A percentile compares a stretch with the other conserved stretches of the same genome.
phyloP scores from a whole-genome alignment of 1,140 invertebrate species.

The Zaprionus taronus region DNA sequence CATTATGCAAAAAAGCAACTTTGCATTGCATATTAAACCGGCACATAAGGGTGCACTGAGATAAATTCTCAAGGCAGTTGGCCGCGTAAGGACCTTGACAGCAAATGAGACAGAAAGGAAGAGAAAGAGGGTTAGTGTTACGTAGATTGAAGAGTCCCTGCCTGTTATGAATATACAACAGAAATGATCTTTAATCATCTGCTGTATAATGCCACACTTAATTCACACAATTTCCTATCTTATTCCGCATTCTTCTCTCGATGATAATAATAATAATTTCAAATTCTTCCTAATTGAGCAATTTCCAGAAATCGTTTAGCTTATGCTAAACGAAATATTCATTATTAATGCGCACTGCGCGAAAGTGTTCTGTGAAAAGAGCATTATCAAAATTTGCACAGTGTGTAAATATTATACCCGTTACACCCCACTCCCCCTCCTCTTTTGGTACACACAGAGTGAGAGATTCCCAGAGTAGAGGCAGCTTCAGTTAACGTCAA shows the following conservation, averaged over 20 bases:
- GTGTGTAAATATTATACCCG: slow-evolving; percentile 10
- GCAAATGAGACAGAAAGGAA: too few relatives aligned
- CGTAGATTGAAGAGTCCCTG: not conserved
- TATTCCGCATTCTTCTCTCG: not conserved
- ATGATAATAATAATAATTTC: not conserved
- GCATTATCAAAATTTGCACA: slow-evolving; percentile 32
- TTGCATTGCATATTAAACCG: slow-evolving; percentile 49
- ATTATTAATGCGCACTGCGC: slow-evolving; percentile 29
- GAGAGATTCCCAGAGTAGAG: slow-evolving; percentile 1
- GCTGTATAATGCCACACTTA: not conserved
- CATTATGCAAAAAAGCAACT: slow-evolving; percentile 63
- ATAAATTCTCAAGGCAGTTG: slow-evolving; percentile 10
- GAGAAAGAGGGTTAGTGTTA: too few relatives aligned
- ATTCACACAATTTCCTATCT: not conserved
- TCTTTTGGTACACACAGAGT: not conserved
- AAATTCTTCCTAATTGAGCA: not conserved
- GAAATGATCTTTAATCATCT: not conserved
- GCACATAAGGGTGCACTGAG: slow-evolving; percentile 51
- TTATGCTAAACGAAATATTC: slow-evolving; percentile 29
- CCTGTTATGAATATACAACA: not conserved
- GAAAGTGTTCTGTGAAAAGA: slow-evolving; percentile 7
- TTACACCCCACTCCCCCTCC: not conserved
- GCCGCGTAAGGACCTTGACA: not conserved
- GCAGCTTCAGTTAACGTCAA: slow-evolving; percentile 48
- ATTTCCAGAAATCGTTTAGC: slow-evolving; percentile 17